Conservation (phyloP, 35 echinoderm and acorn worm species). For the Hemicentrotus pulcherrimus region DNA sequence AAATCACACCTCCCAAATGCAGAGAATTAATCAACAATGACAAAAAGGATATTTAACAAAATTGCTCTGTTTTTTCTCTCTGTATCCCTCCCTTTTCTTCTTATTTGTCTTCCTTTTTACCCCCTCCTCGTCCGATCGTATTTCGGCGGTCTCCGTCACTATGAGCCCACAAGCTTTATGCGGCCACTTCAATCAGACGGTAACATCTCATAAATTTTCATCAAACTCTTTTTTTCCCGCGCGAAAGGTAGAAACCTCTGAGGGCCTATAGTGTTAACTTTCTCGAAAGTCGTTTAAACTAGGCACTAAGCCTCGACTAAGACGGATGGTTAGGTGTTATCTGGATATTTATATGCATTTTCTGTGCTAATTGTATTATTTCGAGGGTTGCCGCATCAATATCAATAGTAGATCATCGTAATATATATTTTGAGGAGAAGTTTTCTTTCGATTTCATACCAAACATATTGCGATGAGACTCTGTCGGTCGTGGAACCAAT, state of each 20-base stretch:
- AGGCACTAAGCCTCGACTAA: neutral
- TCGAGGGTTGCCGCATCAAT: neutral
- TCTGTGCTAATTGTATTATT: neutral
- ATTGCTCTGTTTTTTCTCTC: too few species aligned
- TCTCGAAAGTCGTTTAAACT: neutral
- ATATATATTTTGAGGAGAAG: neutral
- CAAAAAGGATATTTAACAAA: too few species aligned
- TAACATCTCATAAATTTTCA: neutral
- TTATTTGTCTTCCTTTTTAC: too few species aligned
- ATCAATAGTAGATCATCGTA: neutral
- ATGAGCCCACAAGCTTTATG: neutral
- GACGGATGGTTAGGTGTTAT: neutral
- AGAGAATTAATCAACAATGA: too few species aligned
- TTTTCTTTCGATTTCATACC: neutral
- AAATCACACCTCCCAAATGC: too few species aligned
- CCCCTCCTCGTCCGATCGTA: neutral
- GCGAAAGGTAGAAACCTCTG: neutral
- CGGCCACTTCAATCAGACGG: neutral
- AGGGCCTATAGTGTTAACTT: neutral
- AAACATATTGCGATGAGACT: neutral
- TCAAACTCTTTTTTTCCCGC: neutral
- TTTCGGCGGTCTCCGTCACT: neutral
- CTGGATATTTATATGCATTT: neutral
- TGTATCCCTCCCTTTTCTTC: too few species aligned
- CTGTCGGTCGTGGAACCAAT: neutral